These are phyloP conservation scores for Acanthornis magna DNA, from an alignment of 2,797 vertebrate species.

Conservation along the genomic window DNA sequence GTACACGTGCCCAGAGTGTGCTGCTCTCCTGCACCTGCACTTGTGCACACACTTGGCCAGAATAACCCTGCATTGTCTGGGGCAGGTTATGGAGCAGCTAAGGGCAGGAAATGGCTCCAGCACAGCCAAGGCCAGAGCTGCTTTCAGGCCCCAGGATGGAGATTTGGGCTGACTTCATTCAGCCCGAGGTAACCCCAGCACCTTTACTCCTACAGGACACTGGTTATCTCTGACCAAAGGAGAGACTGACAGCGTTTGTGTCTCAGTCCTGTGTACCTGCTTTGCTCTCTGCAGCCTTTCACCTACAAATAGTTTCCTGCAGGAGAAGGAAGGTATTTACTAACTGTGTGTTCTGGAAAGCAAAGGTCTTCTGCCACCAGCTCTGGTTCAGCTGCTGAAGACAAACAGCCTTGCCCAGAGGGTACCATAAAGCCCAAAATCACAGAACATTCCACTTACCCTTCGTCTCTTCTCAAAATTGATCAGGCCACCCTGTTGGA, in stretches of 20 bases:
- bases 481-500: conserved; percentile 87
- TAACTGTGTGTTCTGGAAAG: neutral
- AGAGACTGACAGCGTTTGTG: neutral
- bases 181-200: neutral
- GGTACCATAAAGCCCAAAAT: neutral
- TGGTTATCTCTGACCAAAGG: neutral
- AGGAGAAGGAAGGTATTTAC: neutral
- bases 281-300: neutral
- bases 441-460: conserved; percentile 75
- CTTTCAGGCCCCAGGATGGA: neutral
- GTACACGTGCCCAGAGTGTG: neutral
- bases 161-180: neutral
- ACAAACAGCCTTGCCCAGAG: neutral
- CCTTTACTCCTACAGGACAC: neutral
- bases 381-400: neutral
- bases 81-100: neutral
- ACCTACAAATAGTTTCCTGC: neutral
- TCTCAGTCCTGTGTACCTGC: neutral
- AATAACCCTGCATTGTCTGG: neutral
- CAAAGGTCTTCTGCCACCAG: neutral
- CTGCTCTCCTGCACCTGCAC: neutral
- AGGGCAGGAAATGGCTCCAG: neutral
- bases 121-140: neutral
- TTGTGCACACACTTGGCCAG: neutral
- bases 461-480: conserved; percentile 95